phyloP scores from a whole-genome alignment of 2,113 vertebrate genomes.

The Paraplagusia blochii region DNA sequence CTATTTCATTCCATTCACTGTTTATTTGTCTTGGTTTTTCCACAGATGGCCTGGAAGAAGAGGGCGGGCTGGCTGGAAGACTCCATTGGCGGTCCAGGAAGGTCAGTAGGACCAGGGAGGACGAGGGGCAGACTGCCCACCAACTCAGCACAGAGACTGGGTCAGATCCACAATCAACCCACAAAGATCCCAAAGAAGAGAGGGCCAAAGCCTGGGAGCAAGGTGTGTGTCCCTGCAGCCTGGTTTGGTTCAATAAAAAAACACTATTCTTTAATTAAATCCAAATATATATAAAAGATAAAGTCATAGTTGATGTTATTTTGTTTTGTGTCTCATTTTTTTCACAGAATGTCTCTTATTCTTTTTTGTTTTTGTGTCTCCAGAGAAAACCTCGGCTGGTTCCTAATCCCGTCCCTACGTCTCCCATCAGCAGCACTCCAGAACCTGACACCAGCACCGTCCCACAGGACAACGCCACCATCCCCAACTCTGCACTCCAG shows the following conservation, averaged over 20 bases:
- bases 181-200: slow-evolving; percentile 98
- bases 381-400: slow-evolving; percentile 93
- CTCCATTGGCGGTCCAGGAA: slow-evolving; percentile 82
- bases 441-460: slow-evolving; percentile 98
- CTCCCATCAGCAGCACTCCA: slow-evolving; percentile 96
- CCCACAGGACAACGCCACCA: slow-evolving; percentile 93
- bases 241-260: too few species aligned
- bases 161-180: slow-evolving; percentile 81
- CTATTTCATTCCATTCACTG: slow-evolving; percentile 1
- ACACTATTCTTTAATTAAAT: too few species aligned
- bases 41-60: slow-evolving; percentile 74
- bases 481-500: slow-evolving; percentile 95
- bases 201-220: slow-evolving; percentile 96
- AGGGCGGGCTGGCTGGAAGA: slow-evolving; percentile 81
- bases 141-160: slow-evolving; percentile 78
- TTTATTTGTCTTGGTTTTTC: slow-evolving; percentile 6
- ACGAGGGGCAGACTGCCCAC: slow-evolving; percentile 83
- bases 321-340: neutral
- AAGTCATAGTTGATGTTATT: neutral
- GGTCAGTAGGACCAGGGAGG: slow-evolving; percentile 80
- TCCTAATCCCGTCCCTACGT: slow-evolving; percentile 89
- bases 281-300: neutral
- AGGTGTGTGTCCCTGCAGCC: slow-evolving; percentile 71
- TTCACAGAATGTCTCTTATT: neutral
- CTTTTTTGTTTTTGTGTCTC: slow-evolving; percentile 10